Evolutionary conservation across 2,888 invertebrate genomes (phyloP), one percentile per base, ranked within the genome.

Genomic region (Trichogramma evanescens): DNA sequence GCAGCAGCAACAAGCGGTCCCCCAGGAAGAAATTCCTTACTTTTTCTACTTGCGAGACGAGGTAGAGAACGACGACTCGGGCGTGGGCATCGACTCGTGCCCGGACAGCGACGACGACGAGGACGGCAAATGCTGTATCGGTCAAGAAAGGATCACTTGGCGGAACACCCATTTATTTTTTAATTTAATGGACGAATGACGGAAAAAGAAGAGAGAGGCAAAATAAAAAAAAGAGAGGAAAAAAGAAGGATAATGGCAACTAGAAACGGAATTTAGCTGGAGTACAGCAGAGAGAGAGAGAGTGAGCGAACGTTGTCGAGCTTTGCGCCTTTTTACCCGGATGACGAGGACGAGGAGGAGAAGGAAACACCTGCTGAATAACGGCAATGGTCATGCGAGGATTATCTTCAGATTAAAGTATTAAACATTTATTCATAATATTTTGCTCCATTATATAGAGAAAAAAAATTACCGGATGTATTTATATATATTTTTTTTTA

Each of bases 141-240:
- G 69, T 67, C 59, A 41, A 40, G 73, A 74, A 51, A 59, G 52
- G 45, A 66, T 74, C 54, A 62, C 57, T 42, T 66, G 56, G 48
- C 54, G 66, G 7, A 62, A 65, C 48, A 57, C 41, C 13, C 57
- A 63, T 9, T 59, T 73, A 48, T 69, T 66, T 58, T 74, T 71
- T 60, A 72, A 74, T 58, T 66, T 72, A 9, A 51, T 51, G 4
- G 71, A 71, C 52, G 68, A 71, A 38, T 40, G 48, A 3, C 10
- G 9, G 5, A 41, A 13, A 53, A 39, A 13, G 45, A 4, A 44
- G 54, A 9, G 50, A 42, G n/a, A 9, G 41, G 26, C n/a, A 38
- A 8, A 53, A 9, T n/a, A 26, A 43, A 8, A 38, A 26, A 26
- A 5, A 39, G 4, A 39, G 6, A 7, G 39, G 10, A 4, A 38